Percentiles rank a stretch among this genome's conserved stretches.
Evolutionary conservation across 2,888 invertebrate genomes (phyloP).

Genomic region (Cremastinae sp.): DNA sequence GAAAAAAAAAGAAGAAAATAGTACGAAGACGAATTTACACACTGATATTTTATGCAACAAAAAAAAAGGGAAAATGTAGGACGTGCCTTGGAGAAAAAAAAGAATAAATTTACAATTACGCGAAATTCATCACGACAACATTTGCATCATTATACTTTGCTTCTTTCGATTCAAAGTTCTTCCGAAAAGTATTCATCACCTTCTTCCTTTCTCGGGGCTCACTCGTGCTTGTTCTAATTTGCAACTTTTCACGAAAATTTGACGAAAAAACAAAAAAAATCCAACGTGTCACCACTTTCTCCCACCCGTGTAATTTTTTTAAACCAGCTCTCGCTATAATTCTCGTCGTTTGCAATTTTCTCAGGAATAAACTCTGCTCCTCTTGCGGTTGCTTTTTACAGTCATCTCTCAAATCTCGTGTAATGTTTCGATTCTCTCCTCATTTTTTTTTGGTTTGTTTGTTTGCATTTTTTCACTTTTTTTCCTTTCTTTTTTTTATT

Average conservation of each 20-base stretch:
- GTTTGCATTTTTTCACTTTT: background rate
- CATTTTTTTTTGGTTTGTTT: conserved; percentile 54
- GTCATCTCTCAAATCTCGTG: conserved; percentile 18
- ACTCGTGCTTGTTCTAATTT: conserved; percentile 9
- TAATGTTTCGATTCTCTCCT: conserved; percentile 60
- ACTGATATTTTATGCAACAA: conserved; percentile 15
- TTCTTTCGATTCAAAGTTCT: background rate
- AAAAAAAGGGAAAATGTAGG: conserved; percentile 7
- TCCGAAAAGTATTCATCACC: conserved; percentile 21
- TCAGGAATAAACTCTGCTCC: conserved; percentile 46
- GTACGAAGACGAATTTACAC: conserved; percentile 34
- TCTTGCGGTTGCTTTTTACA: conserved; percentile 68
- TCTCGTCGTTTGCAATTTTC: conserved; percentile 65
- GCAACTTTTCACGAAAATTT: conserved; percentile 3
- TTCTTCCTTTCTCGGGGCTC: conserved; percentile 18
- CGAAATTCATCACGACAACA: conserved; percentile 24
- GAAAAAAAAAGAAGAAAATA: conserved; percentile 42
- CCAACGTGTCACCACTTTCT: conserved; percentile 39
- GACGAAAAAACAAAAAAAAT: conserved; percentile 5
- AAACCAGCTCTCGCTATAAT: too few relatives aligned
- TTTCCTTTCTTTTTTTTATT: conserved; percentile 66
- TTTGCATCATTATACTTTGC: conserved; percentile 6
- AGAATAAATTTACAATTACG: conserved; percentile 24
- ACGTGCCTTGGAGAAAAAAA: conserved; percentile 17
- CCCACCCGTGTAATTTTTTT: conserved; percentile 33